A percentile compares a stretch with the other conserved stretches of the same genome.
These are phyloP conservation scores for Cabera pusaria DNA, from an alignment of 2,888 invertebrate genomes.

Conservation along the genomic window DNA sequence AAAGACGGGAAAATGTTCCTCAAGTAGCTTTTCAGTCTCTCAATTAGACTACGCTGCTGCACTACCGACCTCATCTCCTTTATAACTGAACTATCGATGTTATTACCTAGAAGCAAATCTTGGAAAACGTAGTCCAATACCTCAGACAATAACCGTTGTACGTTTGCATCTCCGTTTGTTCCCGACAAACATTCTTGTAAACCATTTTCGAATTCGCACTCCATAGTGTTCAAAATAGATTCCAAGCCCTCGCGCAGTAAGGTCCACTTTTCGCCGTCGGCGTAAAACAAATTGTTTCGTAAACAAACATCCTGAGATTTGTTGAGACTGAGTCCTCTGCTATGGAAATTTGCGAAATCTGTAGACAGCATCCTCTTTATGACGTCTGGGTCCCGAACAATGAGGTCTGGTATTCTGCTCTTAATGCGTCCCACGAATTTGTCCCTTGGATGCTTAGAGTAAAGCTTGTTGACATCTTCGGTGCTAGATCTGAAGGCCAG, in stretches of 20 bases:
- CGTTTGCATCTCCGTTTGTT: conserved; percentile 76
- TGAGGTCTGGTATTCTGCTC: conserved; percentile 72
- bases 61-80: conserved; percentile 51
- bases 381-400: conserved; percentile 69
- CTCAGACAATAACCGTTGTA: conserved; percentile 73
- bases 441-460: conserved; percentile 53
- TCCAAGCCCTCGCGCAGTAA: conserved; percentile 63
- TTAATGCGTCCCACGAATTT: conserved; percentile 69
- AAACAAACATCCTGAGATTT: conserved; percentile 80
- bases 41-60: conserved; percentile 51
- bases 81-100: conserved; percentile 50
- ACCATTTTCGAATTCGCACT: conserved; percentile 54
- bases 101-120: conserved; percentile 64
- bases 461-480: conserved; percentile 62
- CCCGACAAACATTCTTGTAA: conserved; percentile 75
- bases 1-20: conserved; percentile 71
- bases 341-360: conserved; percentile 75
- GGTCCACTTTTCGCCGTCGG: conserved; percentile 76
- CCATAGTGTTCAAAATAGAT: conserved; percentile 59
- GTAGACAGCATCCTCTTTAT: conserved; percentile 72
- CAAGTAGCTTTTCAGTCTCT: conserved; percentile 65
- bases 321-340: conserved; percentile 75
- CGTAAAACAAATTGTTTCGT: conserved; percentile 80
- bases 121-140: conserved; percentile 75
- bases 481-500: conserved; percentile 61